Evolutionary conservation across 2,113 vertebrate genomes (phyloP), one percentile per base, ranked within the genome.

Genomic region (Daubentonia madagascariensis): DNA sequence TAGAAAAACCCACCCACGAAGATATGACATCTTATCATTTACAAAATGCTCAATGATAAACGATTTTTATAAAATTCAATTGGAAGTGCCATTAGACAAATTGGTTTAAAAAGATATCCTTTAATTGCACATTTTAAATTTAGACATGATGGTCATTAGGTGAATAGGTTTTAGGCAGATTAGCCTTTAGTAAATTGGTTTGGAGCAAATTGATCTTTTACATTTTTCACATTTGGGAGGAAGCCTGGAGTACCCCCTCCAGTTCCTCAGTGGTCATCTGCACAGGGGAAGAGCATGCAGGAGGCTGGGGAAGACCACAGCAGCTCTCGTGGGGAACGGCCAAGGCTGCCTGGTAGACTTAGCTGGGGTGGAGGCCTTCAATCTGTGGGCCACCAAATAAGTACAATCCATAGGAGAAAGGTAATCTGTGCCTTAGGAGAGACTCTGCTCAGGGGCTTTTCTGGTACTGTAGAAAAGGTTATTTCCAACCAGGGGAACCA

Each of bases 51-150:
- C 50, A 43, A 8, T 80, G 65, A 68, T 48, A 68, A 91, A 63
- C 94, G 43, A 40, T 57, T 96, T 83, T 94, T 57, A 57, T 37
- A 76, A 78, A 63, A 70, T 63, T 78, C 5, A 83, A 17, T 78
- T 59, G n/a, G 2, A 84, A 88, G 28, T 72, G 0, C 35, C 43
- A 7, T 91, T 65, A 63, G 16, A 65, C 70, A 88, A 79, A 88
- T 72, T 54, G 28, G 54, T 68, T 72, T 94, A 72, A 52, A 52
- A 40, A 79, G 85, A 59, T 32, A 48, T 16, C 40, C 73, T 85
- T 72, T 92, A 72, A 80, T 67, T 79, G 32, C 22, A 50, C 43
- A 79, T 32, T 65, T 87, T 59, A 67, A 81, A 35, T 85, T n/a
- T 80, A 78, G 57, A 48, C 45, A 54, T n/a, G 75, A 32, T 43